A percentile compares a stretch with the other conserved stretches of the same genome.
Conservation (phyloP, 2,113 vertebrate species). For the Lipophrys pholis region DNA sequence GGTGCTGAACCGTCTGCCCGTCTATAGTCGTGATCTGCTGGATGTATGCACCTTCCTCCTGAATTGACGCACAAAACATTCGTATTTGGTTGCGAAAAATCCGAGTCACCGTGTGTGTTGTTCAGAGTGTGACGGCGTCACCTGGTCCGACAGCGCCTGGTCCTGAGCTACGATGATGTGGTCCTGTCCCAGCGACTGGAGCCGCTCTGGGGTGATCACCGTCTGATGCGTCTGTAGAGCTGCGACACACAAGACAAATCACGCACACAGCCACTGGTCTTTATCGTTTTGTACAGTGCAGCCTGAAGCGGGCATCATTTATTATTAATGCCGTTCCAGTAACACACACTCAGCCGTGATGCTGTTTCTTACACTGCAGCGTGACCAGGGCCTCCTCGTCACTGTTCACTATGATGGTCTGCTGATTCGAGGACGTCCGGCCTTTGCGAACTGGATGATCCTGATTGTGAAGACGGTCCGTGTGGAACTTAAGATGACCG, state of each 20-base stretch:
- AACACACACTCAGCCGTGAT: background rate
- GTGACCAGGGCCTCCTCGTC: slow-evolving; percentile 92
- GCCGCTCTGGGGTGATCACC: slow-evolving; percentile 85
- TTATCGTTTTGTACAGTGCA: background rate
- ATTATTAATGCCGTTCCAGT: too few species aligned
- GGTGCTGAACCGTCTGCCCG: slow-evolving; percentile 94
- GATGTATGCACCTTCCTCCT: slow-evolving; percentile 96
- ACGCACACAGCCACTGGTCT: slow-evolving; percentile 8
- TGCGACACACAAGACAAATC: slow-evolving; percentile 49
- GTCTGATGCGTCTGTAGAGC: slow-evolving; percentile 89
- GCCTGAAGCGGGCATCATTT: too few species aligned
- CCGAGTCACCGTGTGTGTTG: background rate
- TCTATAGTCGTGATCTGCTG: slow-evolving; percentile 97
- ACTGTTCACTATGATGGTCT: slow-evolving; percentile 92
- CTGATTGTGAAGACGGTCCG: slow-evolving; percentile 92
- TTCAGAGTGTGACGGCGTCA: slow-evolving; percentile 43
- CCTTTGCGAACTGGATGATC: slow-evolving; percentile 82
- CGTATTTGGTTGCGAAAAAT: background rate
- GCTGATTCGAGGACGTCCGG: slow-evolving; percentile 72
- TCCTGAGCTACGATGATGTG: slow-evolving; percentile 96
- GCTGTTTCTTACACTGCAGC: slow-evolving; percentile 81
- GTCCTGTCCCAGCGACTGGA: slow-evolving; percentile 91
- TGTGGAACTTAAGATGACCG: slow-evolving; percentile 97
- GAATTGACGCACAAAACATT: slow-evolving; percentile 23
- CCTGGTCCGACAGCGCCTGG: slow-evolving; percentile 88